Evolutionary conservation across 2,797 vertebrate species (phyloP), one percentile per base, ranked within the genome.

Genomic region (Fringilla coelebs): DNA sequence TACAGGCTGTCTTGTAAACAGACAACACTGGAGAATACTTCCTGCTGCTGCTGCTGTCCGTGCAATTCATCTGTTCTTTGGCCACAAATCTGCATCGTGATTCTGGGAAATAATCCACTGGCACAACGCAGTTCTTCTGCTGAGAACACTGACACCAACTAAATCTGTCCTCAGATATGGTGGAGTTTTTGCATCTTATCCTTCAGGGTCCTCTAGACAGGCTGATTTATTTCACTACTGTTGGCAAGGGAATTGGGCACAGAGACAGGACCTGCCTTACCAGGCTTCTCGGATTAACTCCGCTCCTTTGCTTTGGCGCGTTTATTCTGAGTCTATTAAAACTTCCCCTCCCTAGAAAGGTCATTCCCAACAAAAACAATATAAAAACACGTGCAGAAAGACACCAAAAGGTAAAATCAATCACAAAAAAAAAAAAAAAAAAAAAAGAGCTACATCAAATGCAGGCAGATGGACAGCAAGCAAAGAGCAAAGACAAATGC

Each of bases 271-370:
- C 75, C 91, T 75, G 90, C 85, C 96, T 95, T 97, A 97, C 97
- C 97, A 71, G 18, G 48, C 26, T 81, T 46, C 86, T 93, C 9
- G 62, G 38, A 75, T 76, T 70, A 93, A 79, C 76, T 90, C 90
- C 78, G 17, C 52, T 95, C 94, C 93, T 94, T 91, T 89, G 89
- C 55, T 94, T 90, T 90, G 89, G 54, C 7, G 85, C 8, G 29
- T 83, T 96, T 97, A 97, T 51, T 97, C 95, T 91, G 96, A 92
- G 45, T 95, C 96, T 97, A 97, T 81, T 95, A 97, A 95, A 95
- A 68, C 81, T 82, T 97, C 97, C 87, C 85, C 88, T 89, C 62
- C 96, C 96, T 97, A 38, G 85, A 97, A 94, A 92, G 75, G 94
- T 75, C 46, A 82, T 88, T 93, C 93, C 71, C 81, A 91, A 95